phyloP scores from a whole-genome alignment of 2,797 vertebrate species.

The Pygocentrus nattereri region DNA sequence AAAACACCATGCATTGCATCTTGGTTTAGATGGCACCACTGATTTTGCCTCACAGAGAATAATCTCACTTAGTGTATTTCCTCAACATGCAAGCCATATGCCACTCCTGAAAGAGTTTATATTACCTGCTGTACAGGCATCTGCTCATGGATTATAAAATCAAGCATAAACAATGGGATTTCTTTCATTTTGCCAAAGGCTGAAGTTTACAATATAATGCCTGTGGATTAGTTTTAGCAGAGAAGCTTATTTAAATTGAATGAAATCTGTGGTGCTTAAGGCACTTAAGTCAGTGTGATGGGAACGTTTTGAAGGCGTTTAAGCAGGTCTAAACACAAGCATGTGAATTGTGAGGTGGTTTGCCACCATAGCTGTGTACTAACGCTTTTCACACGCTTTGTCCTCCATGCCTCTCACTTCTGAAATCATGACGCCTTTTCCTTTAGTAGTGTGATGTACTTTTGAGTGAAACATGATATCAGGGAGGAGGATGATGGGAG shows the following conservation, averaged over 20 bases:
- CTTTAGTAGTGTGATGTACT: too few relatives aligned
- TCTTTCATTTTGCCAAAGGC: not conserved
- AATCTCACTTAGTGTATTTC: not conserved
- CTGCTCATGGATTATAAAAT: not conserved
- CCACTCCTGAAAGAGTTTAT: not conserved
- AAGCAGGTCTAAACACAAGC: too few relatives aligned
- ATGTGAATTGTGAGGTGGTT: too few relatives aligned
- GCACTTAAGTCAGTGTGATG: not conserved
- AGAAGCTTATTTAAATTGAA: not conserved
- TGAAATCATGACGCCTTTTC: too few relatives aligned
- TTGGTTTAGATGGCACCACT: conserved; percentile 1
- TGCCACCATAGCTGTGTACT: too few relatives aligned
- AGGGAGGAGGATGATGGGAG: too few relatives aligned
- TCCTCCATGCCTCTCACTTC: too few relatives aligned
- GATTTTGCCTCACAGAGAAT: conserved; percentile 19
- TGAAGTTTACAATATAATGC: not conserved
- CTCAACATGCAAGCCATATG: not conserved
- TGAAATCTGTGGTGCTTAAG: not conserved
- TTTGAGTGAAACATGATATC: too few relatives aligned
- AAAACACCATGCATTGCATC: not conserved
- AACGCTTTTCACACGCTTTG: too few relatives aligned
- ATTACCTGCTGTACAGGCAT: not conserved
- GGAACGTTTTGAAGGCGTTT: too few relatives aligned
- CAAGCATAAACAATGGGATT: not conserved
- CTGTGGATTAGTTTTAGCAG: not conserved